A percentile compares a stretch with the other conserved stretches of the same genome.
Conservation (phyloP, 35 echinoderm and acorn worm genomes). For the Strongylocentrotus purpuratus region DNA sequence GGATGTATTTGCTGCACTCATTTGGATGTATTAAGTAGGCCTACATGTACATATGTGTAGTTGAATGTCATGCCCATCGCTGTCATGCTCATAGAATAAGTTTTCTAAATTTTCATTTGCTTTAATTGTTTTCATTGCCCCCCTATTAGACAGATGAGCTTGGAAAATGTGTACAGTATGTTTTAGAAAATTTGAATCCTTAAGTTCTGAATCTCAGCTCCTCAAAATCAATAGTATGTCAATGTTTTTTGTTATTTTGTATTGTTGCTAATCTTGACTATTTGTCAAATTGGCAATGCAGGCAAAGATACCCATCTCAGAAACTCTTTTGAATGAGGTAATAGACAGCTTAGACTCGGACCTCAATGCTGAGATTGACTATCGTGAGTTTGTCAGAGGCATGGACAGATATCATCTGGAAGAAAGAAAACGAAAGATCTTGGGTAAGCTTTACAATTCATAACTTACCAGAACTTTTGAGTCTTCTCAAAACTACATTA, state of each 20-base stretch:
- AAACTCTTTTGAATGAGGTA: slow-evolving; percentile 70
- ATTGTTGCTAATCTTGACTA: background rate
- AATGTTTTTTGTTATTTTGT: background rate
- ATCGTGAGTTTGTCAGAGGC: slow-evolving; percentile 82
- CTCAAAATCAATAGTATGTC: background rate
- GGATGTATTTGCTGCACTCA: background rate
- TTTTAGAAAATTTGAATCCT: background rate
- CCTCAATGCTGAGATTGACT: slow-evolving; percentile 80
- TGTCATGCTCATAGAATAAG: background rate
- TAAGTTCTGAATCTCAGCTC: background rate
- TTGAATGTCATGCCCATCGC: background rate
- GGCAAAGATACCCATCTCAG: slow-evolving; percentile 86
- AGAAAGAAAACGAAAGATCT: slow-evolving; percentile 67
- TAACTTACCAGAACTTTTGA: background rate
- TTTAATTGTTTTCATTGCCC: background rate
- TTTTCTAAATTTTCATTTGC: background rate
- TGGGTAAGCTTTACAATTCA: background rate
- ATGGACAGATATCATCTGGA: slow-evolving; percentile 68
- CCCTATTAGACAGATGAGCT: background rate
- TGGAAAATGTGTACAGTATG: background rate
- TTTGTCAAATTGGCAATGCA: slow-evolving; percentile 31
- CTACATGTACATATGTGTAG: too few species aligned
- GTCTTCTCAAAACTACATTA: too few species aligned
- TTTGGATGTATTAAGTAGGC: background rate
- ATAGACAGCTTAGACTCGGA: slow-evolving; percentile 84